These are phyloP conservation scores for Thermophis baileyi DNA, from an alignment of 2,113 vertebrate genomes.

Conservation along the genomic window DNA sequence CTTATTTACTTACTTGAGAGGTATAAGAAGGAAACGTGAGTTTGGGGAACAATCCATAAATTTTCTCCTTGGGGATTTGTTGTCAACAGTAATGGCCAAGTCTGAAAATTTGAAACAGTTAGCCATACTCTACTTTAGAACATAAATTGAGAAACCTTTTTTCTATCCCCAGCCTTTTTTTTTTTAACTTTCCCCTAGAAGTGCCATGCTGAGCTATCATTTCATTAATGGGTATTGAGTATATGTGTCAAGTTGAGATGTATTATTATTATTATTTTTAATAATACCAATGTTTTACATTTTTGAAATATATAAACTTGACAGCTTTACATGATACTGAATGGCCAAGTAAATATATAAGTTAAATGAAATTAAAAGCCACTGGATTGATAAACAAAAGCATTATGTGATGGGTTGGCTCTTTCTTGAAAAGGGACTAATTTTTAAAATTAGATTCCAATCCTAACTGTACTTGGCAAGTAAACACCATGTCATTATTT, in stretches of 20 bases:
- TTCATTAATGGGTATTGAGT: slow-evolving; percentile 69
- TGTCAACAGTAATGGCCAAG: slow-evolving; percentile 42
- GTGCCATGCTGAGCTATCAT: slow-evolving; percentile 61
- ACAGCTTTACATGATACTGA: slow-evolving; percentile 50
- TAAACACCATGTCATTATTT: slow-evolving; percentile 46
- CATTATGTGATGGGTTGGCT: slow-evolving; percentile 57
- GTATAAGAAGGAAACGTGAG: not conserved
- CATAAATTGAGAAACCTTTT: slow-evolving; percentile 55
- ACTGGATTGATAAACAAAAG: slow-evolving; percentile 46
- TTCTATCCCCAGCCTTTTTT: slow-evolving; percentile 40
- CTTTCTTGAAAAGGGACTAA: slow-evolving; percentile 28
- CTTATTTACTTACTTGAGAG: slow-evolving; percentile 23
- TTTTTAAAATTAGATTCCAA: slow-evolving; percentile 43
- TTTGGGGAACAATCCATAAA: not conserved
- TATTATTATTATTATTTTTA: slow-evolving; percentile 59
- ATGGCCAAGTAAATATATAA: slow-evolving; percentile 34
- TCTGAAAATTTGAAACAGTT: slow-evolving; percentile 61
- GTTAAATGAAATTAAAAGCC: slow-evolving; percentile 45
- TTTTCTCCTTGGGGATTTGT: slow-evolving; percentile 50
- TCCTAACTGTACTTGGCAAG: slow-evolving; percentile 28
- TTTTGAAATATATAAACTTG: slow-evolving; percentile 61
- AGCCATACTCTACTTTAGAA: slow-evolving; percentile 60
- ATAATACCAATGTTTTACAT: slow-evolving; percentile 57
- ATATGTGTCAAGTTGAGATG: slow-evolving; percentile 63
- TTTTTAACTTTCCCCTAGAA: slow-evolving; percentile 40